These are phyloP conservation scores for Clarias fuscus DNA, from an alignment of 2,797 vertebrate genomes.

Conservation along the genomic window DNA sequence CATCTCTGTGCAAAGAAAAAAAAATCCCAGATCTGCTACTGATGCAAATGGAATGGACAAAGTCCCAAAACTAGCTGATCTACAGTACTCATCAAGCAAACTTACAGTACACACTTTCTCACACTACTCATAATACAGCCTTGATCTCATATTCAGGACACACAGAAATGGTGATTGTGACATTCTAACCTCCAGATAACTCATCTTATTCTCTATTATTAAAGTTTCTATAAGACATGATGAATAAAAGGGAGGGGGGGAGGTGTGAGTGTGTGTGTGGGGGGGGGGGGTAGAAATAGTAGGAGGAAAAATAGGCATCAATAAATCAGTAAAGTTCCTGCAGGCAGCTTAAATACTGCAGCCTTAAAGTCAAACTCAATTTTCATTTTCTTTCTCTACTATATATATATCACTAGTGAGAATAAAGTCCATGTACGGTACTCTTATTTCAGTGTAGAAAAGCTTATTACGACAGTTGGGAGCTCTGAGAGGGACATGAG, in stretches of 20 bases:
- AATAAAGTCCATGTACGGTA: background rate
- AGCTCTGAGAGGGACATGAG: background rate
- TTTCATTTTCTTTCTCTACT: background rate
- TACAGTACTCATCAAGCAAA: too few relatives aligned
- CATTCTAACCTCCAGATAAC: background rate
- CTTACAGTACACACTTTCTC: background rate
- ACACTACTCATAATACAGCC: background rate
- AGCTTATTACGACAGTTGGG: background rate
- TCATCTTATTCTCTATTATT: background rate
- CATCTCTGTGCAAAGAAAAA: background rate
- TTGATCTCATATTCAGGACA: background rate
- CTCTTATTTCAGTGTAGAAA: background rate
- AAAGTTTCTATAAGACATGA: slow-evolving; percentile 13
- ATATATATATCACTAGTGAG: slow-evolving; percentile 1
- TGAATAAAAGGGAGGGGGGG: background rate
- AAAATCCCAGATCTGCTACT: background rate
- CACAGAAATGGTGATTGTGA: background rate
- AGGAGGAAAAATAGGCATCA: background rate
- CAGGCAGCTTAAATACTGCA: background rate
- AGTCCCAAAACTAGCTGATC: background rate
- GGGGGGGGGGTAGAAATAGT: background rate
- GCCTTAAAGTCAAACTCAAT: slow-evolving; percentile 12
- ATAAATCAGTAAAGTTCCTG: slow-evolving; percentile 6
- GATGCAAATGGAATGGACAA: background rate
- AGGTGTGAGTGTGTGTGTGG: too few relatives aligned